These are phyloP conservation scores for Dione vanillae DNA, from an alignment of 2,888 invertebrate species.

Conservation along the genomic window DNA sequence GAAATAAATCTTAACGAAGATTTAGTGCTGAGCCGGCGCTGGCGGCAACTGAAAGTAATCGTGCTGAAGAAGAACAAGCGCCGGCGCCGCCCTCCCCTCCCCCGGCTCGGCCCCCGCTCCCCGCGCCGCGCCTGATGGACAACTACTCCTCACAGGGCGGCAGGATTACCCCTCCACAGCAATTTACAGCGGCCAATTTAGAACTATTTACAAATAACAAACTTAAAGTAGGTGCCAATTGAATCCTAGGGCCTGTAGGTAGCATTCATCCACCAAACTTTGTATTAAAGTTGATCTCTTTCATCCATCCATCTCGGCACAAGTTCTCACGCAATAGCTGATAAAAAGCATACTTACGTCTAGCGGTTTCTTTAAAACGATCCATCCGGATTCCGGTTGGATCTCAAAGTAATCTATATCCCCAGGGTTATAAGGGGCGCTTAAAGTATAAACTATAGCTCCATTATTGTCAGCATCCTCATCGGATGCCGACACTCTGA, in stretches of 20 bases:
- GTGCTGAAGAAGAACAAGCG: slow-evolving; percentile 89
- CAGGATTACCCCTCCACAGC: slow-evolving; percentile 81
- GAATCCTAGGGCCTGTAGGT: slow-evolving; percentile 84
- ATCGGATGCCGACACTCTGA: slow-evolving; percentile 97
- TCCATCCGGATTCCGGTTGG: slow-evolving; percentile 98
- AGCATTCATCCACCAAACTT: slow-evolving; percentile 84
- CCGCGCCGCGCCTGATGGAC: slow-evolving; percentile 56
- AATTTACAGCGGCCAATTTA: slow-evolving; percentile 81
- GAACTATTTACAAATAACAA: slow-evolving; percentile 82
- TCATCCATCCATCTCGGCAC: slow-evolving; percentile 76
- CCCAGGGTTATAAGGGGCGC: slow-evolving; percentile 93
- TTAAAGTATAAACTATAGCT: slow-evolving; percentile 95
- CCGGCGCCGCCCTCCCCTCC: slow-evolving; percentile 61
- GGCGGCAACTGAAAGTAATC: slow-evolving; percentile 89
- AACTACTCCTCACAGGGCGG: slow-evolving; percentile 81
- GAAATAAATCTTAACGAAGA: slow-evolving; percentile 83
- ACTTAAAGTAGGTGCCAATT: slow-evolving; percentile 83
- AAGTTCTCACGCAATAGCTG: slow-evolving; percentile 56
- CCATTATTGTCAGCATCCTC: slow-evolving; percentile 99
- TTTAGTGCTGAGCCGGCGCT: slow-evolving; percentile 80
- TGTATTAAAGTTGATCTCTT: slow-evolving; percentile 78
- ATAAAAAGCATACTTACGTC: slow-evolving; percentile 92
- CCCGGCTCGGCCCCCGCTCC: slow-evolving; percentile 56
- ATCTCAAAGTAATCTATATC: slow-evolving; percentile 98
- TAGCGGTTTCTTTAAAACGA: slow-evolving; percentile 96